Evolutionary conservation across 2,888 invertebrate species (phyloP).

Genomic region (Ceraclea dissimilis): DNA sequence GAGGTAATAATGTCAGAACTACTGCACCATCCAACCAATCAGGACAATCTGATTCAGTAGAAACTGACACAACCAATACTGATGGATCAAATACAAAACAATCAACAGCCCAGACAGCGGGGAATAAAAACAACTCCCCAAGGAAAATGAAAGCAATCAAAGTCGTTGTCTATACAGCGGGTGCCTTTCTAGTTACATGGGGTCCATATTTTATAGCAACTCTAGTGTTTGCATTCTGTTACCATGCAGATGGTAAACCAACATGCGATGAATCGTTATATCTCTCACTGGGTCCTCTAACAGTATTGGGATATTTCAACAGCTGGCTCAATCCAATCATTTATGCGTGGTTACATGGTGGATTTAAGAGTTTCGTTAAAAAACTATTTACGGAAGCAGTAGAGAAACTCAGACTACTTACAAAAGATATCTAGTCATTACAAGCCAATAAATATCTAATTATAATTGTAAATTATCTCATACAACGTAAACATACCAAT

Average conservation of each 20-base stretch:
- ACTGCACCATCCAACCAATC: neutral
- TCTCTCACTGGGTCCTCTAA: neutral
- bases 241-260: neutral
- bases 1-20: neutral
- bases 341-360: neutral
- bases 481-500: no score
- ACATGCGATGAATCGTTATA: neutral
- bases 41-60: no score
- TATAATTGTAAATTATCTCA: no score
- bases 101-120: no score
- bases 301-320: neutral
- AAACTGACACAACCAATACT: neutral
- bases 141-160: conserved; percentile 1
- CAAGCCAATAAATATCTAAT: no score
- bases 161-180: neutral
- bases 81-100: no score
- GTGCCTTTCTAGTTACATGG: neutral
- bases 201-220: neutral
- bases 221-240: neutral
- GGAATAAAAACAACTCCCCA: neutral
- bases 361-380: conserved; percentile 9
- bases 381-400: neutral
- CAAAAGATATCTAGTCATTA: no score
- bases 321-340: neutral
- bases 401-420: no score